These are phyloP conservation scores for Galerucella nymphaeae DNA, from an alignment of 2,888 invertebrate species.

Conservation along the genomic window DNA sequence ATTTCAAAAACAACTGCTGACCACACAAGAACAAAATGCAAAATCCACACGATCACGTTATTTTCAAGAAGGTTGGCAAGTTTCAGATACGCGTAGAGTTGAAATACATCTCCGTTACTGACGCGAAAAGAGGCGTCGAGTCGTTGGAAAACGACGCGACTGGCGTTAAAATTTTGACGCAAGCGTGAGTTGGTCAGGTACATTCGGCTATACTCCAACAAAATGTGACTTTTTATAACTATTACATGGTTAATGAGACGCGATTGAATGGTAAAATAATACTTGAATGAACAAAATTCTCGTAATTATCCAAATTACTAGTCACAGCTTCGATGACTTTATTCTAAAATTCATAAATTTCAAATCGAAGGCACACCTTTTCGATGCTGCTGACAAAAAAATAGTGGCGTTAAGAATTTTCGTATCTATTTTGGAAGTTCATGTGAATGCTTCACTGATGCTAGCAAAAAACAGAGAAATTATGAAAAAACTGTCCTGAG, in stretches of 20 bases:
- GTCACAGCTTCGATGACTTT: too few species aligned
- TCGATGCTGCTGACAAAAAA: too few species aligned
- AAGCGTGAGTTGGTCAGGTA: slow-evolving; percentile 42
- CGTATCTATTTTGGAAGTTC: too few species aligned
- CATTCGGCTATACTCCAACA: slow-evolving; percentile 11
- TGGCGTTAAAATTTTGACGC: slow-evolving; percentile 32
- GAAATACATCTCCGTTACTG: slow-evolving; percentile 27
- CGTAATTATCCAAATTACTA: too few species aligned
- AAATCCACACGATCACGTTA: background rate
- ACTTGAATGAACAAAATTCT: too few species aligned
- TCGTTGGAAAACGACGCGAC: slow-evolving; percentile 32
- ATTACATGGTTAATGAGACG: background rate
- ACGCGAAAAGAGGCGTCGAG: slow-evolving; percentile 28
- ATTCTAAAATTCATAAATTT: too few species aligned
- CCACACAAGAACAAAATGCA: background rate
- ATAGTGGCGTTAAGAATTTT: too few species aligned
- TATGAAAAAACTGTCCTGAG: too few species aligned
- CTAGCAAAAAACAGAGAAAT: too few species aligned
- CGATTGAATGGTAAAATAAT: background rate
- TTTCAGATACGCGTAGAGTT: background rate
- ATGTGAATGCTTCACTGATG: too few species aligned
- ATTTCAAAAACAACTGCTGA: background rate
- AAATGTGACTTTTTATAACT: slow-evolving; percentile 23
- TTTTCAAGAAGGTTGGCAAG: background rate
- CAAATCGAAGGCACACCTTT: too few species aligned